Evolutionary conservation across 1,140 invertebrate species (phyloP).

Genomic region (Drosophila seguyi): DNA sequence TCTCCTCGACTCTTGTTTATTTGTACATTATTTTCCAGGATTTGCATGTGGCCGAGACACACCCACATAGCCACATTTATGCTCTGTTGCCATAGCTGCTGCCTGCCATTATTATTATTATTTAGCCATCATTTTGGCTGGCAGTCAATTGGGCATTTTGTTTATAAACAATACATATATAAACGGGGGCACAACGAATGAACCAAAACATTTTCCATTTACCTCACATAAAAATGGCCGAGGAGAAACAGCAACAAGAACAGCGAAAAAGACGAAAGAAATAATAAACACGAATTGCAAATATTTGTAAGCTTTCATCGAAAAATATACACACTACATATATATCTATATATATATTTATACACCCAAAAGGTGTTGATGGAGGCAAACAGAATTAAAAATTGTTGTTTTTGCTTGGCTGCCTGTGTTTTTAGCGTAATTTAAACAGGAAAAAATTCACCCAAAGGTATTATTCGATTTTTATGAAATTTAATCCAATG

Average conservation of each 20-base stretch:
- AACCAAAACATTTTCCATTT: conserved; percentile 38
- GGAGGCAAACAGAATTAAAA: conserved; percentile 25
- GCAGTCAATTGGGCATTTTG: conserved; percentile 69
- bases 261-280: conserved; percentile 28
- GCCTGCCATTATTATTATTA: conserved; percentile 59
- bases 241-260: conserved; percentile 20
- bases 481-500: conserved; percentile 66
- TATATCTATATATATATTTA: too few relatives aligned
- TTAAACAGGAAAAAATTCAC: conserved; percentile 16
- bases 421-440: conserved; percentile 31
- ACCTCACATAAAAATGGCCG: conserved; percentile 73
- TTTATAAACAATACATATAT: conserved; percentile 68
- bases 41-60: conserved; percentile 10
- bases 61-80: conserved; percentile 5
- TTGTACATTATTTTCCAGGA: conserved; percentile 44
- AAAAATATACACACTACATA: conserved; percentile 9
- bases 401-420: conserved; percentile 11
- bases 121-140: conserved; percentile 70
- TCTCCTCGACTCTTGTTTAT: conserved; percentile 35
- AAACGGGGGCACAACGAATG: conserved; percentile 9
- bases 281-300: conserved; percentile 66
- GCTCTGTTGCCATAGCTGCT: conserved; percentile 11
- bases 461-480: conserved; percentile 18
- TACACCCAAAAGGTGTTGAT: conserved; percentile 18
- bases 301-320: conserved; percentile 74